These are phyloP conservation scores for Phoxinus dragarum DNA, from an alignment of 2,797 vertebrate genomes.

Conservation along the genomic window DNA sequence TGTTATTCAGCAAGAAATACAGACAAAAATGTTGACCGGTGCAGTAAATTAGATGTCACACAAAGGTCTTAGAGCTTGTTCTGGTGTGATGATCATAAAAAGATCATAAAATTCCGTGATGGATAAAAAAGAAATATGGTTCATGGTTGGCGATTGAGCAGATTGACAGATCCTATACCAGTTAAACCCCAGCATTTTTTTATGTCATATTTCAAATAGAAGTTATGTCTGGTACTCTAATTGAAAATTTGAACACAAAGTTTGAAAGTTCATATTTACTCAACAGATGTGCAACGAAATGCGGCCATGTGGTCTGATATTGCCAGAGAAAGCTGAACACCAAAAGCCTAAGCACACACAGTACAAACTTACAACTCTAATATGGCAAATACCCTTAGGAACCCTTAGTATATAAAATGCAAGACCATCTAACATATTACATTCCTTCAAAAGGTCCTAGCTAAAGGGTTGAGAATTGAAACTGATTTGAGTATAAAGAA, in stretches of 20 bases:
- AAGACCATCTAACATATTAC: not conserved
- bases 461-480: not conserved
- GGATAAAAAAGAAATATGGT: slow-evolving; percentile 48
- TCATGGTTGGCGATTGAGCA: slow-evolving; percentile 10
- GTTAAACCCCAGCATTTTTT: slow-evolving; percentile 1
- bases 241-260: not conserved
- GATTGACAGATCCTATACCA: slow-evolving; percentile 28
- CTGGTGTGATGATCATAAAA: slow-evolving; percentile 30
- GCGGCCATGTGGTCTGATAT: not conserved
- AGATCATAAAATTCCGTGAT: slow-evolving; percentile 41
- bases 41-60: slow-evolving; percentile 40
- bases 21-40: slow-evolving; percentile 24
- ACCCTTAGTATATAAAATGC: not conserved
- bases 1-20: slow-evolving; percentile 9
- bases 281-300: not conserved
- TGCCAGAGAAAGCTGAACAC: not conserved
- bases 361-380: not conserved
- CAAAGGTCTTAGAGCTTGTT: slow-evolving; percentile 18
- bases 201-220: not conserved
- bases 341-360: not conserved
- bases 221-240: not conserved
- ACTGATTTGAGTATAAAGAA: not conserved
- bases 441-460: not conserved
- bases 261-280: not conserved
- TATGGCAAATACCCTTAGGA: not conserved